A percentile compares a stretch with the other conserved stretches of the same genome.
Conservation (phyloP, 1,140 invertebrate genomes). For the Atta colombica region DNA sequence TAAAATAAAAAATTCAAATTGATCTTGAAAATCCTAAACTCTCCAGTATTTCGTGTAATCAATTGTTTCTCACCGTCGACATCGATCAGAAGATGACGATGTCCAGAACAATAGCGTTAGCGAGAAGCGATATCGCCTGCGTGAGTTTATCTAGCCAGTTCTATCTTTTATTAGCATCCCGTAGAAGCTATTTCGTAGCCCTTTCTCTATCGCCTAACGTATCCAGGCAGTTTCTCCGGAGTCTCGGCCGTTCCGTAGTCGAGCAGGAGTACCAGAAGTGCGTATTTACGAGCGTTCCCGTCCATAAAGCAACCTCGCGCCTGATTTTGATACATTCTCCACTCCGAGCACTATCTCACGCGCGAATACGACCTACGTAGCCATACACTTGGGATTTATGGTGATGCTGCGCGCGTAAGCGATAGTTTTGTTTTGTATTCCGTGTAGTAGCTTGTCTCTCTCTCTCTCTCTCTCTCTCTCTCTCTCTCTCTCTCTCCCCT, state of each 20-base stretch:
- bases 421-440: conserved; percentile 79
- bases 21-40: background rate
- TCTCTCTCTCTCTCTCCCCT: background rate
- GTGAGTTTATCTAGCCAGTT: conserved; percentile 80
- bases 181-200: conserved; percentile 83
- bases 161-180: conserved; percentile 86
- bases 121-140: conserved; percentile 72
- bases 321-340: conserved; percentile 87
- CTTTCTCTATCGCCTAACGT: conserved; percentile 82
- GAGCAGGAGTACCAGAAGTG: conserved; percentile 85
- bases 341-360: conserved; percentile 86
- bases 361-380: conserved; percentile 86
- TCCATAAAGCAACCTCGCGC: conserved; percentile 87
- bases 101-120: conserved; percentile 79
- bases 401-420: conserved; percentile 80
- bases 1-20: background rate
- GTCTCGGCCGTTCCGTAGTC: conserved; percentile 79
- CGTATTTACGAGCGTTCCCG: conserved; percentile 87
- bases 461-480: conserved; percentile 44
- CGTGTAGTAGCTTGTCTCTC: conserved; percentile 58
- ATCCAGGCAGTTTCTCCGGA: conserved; percentile 81
- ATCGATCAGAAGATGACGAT: conserved; percentile 64
- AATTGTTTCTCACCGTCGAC: conserved; percentile 58
- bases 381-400: conserved; percentile 86
- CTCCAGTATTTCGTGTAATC: conserved; percentile 34